A percentile compares a stretch with the other conserved stretches of the same genome.
These are phyloP conservation scores for Saccopteryx bilineata DNA, from an alignment of 2,113 vertebrate genomes.

Conservation along the genomic window DNA sequence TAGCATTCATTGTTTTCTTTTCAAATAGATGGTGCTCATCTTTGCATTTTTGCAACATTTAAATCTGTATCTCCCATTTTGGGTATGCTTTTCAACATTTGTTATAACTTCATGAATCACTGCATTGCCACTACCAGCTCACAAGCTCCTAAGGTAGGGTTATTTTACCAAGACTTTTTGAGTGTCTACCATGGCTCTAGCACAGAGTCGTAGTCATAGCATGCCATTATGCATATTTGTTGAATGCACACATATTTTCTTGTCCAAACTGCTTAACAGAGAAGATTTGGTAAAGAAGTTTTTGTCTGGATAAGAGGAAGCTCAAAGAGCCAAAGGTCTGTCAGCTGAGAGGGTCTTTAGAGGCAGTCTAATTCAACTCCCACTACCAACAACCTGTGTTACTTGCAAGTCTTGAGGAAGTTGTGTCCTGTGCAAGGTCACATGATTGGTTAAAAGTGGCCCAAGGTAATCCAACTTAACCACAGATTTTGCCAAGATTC, in stretches of 20 bases:
- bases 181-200: neutral
- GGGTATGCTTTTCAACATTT: neutral
- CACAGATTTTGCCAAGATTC: neutral
- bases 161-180: neutral
- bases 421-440: neutral
- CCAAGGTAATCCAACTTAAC: neutral
- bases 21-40: neutral
- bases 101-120: neutral
- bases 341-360: neutral
- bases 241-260: neutral
- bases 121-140: neutral
- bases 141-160: neutral
- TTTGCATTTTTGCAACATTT: neutral
- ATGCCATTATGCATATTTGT: neutral
- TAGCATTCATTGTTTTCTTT: neutral
- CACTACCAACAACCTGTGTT: neutral
- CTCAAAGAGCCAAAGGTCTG: neutral
- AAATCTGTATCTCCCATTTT: neutral
- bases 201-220: neutral
- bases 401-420: neutral
- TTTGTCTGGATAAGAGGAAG: neutral
- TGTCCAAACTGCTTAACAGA: neutral
- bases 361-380: neutral
- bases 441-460: neutral
- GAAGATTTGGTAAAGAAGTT: neutral